Evolutionary conservation across 64 coral and sea anemone genomes (phyloP), one percentile per base, ranked within the genome.

Genomic region (Pachyseris speciosa): DNA sequence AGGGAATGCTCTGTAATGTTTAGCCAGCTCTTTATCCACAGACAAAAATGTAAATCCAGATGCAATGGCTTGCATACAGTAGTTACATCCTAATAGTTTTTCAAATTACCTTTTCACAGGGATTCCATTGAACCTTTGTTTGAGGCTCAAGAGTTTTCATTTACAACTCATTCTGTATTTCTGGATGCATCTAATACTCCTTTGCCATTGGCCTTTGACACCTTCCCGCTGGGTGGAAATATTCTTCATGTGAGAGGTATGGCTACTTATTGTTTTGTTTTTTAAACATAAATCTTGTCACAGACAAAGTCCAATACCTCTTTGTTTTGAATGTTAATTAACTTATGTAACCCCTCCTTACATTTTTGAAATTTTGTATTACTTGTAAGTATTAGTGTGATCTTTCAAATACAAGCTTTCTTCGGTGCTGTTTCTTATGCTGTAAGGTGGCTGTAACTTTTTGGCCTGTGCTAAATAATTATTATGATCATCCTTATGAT

Each of bases 161-260:
- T 99, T 78, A 38, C 69, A 59, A 95, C 89, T 63, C 97, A 99
- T 64, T 99, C 97, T 31, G 89, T 99, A n/a, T 99, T 99, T 71
- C 57, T 99, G 49, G 97, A 99, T 89, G 52, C 97, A 25, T 99
- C 97, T 16, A 86, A 99, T 49, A 99, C 97, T 70, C 97, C 97
- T 41, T 74, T 99, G 22, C 94, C 97, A 43, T 19, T 99, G 48
- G 97, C 97, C 9, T 99, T 99, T 87, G 97, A 99, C 26, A 99
- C 97, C 17, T 99, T 95, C 86, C 97, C 97, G 1, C 79, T 99
- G 81, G 94, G 97, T 59, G 97, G 97, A 39, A 99, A 95, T 77
- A 60, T 86, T 37, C 85, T 99, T 1, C 97, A 99, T 77, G 53
- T 99, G 34, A 78, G 86, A 99, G 97, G 97, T 99, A 80, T 13